Evolutionary conservation across 2,113 vertebrate species (phyloP), one percentile per base, ranked within the genome.

Genomic region (Bufo gargarizans): DNA sequence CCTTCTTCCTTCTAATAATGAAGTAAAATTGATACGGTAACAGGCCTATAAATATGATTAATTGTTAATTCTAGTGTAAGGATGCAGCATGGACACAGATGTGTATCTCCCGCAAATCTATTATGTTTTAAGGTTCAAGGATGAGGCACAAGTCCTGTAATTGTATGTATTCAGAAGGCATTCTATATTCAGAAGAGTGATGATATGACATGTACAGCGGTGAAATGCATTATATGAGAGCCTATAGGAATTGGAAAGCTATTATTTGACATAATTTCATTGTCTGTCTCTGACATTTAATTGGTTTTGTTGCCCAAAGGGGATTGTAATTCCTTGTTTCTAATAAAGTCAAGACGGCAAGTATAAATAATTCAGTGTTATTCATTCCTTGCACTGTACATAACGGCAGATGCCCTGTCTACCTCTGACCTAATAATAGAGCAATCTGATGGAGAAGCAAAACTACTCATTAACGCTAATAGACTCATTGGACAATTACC

Each of bases 351-450:
- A 89, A 43, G 84, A 45, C 49, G 4, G 0, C 91, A 91, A 92
- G 93, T 91, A 93, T 93, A 88, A 90, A 91, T 92, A 88, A 92
- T 93, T 95, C 91, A 92, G 91, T 89, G 86, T 49, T 90, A 91
- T 93, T 91, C 65, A 91, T 92, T 93, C 91, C 83, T 91, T 89
- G 89, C 92, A 91, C 92, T 78, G 91, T 91, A 92, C 83, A 92
- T 91, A 92, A 91, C 90, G 90, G 71, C 91, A 90, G 91, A 91
- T 91, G 85, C 58, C 17, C 74, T 91, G 80, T 56, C 71, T 91
- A 90, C 93, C 92, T 89, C 67, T 77, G 89, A 90, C 89, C 88
- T 93, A 91, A 91, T 90, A 92, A 90, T 90, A 91, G 89, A 82
- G 81, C 84, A 61, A 91, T 91, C 88, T 89, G 90, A 86, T 90